phyloP scores from a whole-genome alignment of 2,113 vertebrate genomes.

The Echinops telfairi region DNA sequence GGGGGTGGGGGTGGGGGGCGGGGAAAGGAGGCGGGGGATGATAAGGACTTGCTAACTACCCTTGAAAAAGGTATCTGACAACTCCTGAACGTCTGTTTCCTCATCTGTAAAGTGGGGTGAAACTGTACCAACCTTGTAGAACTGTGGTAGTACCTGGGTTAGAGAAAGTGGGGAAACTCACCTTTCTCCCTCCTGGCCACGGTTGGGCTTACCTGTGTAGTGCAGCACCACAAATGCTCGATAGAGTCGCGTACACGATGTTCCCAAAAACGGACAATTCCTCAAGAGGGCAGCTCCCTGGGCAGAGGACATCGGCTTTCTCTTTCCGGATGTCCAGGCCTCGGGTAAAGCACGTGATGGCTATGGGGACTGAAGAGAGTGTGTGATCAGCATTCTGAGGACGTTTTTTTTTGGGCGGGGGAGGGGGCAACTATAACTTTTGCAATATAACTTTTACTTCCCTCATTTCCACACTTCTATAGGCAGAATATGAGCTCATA shows the following conservation, averaged over 20 bases:
- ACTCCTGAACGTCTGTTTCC: not conserved
- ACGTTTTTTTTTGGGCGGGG: not conserved
- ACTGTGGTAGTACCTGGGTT: not conserved
- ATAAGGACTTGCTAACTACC: not conserved
- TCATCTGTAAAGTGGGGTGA: not conserved
- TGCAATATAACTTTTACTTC: not conserved
- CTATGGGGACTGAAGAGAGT: constrained; percentile 85
- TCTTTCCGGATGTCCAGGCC: constrained; percentile 90
- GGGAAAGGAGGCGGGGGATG: no score
- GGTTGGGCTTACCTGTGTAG: constrained; percentile 91
- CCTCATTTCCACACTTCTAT: not conserved
- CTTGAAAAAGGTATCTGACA: not conserved
- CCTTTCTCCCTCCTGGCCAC: not conserved
- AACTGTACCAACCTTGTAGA: not conserved
- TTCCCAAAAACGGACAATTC: constrained; percentile 94
- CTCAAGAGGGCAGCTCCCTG: constrained; percentile 89
- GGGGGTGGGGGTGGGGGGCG: no score
- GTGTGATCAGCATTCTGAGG: not conserved
- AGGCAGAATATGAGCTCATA: constrained; percentile 10
- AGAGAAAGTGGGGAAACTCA: not conserved
- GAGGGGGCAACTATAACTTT: no score
- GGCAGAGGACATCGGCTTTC: constrained; percentile 90
- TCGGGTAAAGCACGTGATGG: constrained; percentile 91
- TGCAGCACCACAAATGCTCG: constrained; percentile 95
- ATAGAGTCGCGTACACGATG: constrained; percentile 93